A percentile compares a stretch with the other conserved stretches of the same genome.
Conservation (phyloP, 2,888 invertebrate species). For the Torymus tubicola region DNA sequence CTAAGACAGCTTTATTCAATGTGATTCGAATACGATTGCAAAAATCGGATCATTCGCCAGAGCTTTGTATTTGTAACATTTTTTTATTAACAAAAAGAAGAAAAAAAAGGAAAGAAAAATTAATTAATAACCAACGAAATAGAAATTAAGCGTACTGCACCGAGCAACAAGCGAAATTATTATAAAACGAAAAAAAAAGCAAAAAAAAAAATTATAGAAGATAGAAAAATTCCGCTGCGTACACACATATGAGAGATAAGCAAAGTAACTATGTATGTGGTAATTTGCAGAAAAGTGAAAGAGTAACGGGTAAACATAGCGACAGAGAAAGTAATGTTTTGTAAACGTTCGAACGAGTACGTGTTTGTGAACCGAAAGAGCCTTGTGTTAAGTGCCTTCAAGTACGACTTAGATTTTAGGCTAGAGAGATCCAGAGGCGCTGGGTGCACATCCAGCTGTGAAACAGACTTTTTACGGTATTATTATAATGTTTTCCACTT, state of each 20-base stretch:
- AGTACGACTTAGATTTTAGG: conserved; percentile 75
- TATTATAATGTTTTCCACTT: conserved; percentile 60
- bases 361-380: conserved; percentile 73
- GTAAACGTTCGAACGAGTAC: conserved; percentile 31
- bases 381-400: conserved; percentile 77
- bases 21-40: conserved; percentile 16
- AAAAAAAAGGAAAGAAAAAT: neutral
- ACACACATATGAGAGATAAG: conserved; percentile 16
- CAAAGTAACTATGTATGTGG: conserved; percentile 5
- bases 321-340: conserved; percentile 33
- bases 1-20: conserved; percentile 29
- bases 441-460: conserved; percentile 73
- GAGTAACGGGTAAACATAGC: neutral
- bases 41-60: conserved; percentile 17
- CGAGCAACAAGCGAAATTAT: conserved; percentile 28
- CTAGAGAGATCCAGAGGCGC: conserved; percentile 72
- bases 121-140: conserved; percentile 34
- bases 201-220: neutral
- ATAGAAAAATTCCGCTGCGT: too few species aligned
- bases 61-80: conserved; percentile 48
- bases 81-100: conserved; percentile 22
- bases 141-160: conserved; percentile 48
- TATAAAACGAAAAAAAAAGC: conserved; percentile 11
- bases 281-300: neutral
- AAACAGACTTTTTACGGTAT: conserved; percentile 71